A percentile compares a stretch with the other conserved stretches of the same genome.
Conservation (phyloP, 2,797 vertebrate genomes). For the Sebastes jordani region DNA sequence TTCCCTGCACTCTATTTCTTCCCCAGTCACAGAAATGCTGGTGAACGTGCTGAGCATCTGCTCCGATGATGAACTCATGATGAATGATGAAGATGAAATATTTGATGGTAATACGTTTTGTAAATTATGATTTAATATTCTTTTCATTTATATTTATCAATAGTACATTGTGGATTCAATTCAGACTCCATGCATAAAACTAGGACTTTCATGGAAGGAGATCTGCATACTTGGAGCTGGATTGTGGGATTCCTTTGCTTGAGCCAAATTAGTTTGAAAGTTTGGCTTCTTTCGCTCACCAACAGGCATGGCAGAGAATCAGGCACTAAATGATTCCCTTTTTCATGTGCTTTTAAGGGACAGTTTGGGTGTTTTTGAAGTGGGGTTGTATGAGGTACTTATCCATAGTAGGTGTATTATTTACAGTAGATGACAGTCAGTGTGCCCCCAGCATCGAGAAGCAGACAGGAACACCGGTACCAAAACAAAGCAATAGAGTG, state of each 20-base stretch:
- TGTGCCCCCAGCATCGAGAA: too few relatives aligned
- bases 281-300: not conserved
- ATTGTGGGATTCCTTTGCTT: not conserved
- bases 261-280: not conserved
- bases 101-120: slow-evolving; percentile 90
- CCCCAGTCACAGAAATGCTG: slow-evolving; percentile 97
- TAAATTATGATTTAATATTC: not conserved
- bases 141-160: not conserved
- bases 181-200: not conserved
- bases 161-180: not conserved
- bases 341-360: not conserved
- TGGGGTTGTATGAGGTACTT: too few relatives aligned
- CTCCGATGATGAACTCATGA: slow-evolving; percentile 96
- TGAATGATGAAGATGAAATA: slow-evolving; percentile 95
- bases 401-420: too few relatives aligned
- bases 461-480: too few relatives aligned
- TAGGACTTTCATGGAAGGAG: not conserved
- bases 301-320: not conserved
- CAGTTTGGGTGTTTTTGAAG: too few relatives aligned
- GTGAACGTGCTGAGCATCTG: slow-evolving; percentile 99
- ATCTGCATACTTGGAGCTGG: not conserved
- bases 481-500: too few relatives aligned
- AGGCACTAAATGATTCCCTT: not conserved
- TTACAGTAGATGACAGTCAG: too few relatives aligned
- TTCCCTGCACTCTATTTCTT: not conserved